Evolutionary conservation across 2,113 vertebrate genomes (phyloP).

Genomic region (Periophthalmodon schlosseri): DNA sequence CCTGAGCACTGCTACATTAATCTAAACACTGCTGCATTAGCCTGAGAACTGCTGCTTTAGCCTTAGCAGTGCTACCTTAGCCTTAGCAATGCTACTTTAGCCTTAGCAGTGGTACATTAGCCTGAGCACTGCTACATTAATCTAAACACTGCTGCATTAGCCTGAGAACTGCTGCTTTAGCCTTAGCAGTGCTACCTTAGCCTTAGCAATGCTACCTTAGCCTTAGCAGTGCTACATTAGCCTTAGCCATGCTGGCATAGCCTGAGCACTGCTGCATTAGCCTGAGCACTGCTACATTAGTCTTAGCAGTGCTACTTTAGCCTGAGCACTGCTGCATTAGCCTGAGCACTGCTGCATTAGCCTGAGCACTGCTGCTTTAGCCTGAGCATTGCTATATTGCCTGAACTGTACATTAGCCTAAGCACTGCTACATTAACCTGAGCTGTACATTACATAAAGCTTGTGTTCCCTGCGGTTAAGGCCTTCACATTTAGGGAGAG

Average conservation of each 20-base stretch:
- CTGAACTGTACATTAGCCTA: slow-evolving; percentile 4
- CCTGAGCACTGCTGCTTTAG: too few species aligned
- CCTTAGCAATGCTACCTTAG: not conserved
- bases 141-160: not conserved
- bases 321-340: not conserved
- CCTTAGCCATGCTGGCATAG: too few species aligned
- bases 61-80: not conserved
- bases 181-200: not conserved
- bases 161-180: not conserved
- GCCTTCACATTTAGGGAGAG: slow-evolving; percentile 19
- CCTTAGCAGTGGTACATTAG: not conserved
- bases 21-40: not conserved
- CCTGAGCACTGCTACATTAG: not conserved
- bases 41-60: not conserved
- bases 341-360: not conserved
- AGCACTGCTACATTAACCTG: slow-evolving; percentile 1
- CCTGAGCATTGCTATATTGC: not conserved
- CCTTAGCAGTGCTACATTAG: not conserved
- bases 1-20: not conserved
- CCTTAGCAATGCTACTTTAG: not conserved
- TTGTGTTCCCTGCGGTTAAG: not conserved
- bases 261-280: not conserved
- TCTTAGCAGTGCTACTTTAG: not conserved
- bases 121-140: not conserved
- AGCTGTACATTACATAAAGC: not conserved